phyloP scores from a whole-genome alignment of 2,113 vertebrate genomes.

The Corythornis vintsioides region DNA sequence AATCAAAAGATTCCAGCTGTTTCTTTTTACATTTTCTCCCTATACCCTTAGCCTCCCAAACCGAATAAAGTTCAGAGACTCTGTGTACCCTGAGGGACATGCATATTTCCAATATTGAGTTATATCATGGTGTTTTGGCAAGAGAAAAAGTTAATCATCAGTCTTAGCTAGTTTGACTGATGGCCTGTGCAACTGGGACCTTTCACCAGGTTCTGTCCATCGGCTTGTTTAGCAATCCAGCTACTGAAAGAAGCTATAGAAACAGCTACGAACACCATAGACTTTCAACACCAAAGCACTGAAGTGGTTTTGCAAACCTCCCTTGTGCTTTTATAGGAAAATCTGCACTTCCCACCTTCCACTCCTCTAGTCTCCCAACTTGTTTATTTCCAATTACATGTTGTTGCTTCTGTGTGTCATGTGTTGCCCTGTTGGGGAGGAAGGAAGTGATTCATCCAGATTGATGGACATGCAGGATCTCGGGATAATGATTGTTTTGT shows the following conservation, averaged over 20 bases:
- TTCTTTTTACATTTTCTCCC: not conserved
- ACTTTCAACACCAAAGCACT: not conserved
- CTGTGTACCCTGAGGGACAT: not conserved
- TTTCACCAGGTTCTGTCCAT: not conserved
- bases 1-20: not conserved
- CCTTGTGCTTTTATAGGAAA: not conserved
- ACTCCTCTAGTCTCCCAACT: not conserved
- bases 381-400: fast-evolving
- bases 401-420: not conserved
- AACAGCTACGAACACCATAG: not conserved
- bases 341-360: not conserved
- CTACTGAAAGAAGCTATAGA: not conserved
- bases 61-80: not conserved
- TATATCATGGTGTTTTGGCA: not conserved
- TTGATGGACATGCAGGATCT: not conserved
- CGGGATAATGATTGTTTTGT: not conserved
- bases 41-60: not conserved
- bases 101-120: not conserved
- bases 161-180: not conserved
- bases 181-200: fast-evolving
- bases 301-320: not conserved
- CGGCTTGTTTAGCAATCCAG: not conserved
- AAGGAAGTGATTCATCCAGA: not conserved
- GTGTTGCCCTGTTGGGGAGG: not conserved
- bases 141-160: not conserved